These are phyloP conservation scores for Drosophila sulfurigaster DNA, from an alignment of 1,140 invertebrate species.

Conservation along the genomic window DNA sequence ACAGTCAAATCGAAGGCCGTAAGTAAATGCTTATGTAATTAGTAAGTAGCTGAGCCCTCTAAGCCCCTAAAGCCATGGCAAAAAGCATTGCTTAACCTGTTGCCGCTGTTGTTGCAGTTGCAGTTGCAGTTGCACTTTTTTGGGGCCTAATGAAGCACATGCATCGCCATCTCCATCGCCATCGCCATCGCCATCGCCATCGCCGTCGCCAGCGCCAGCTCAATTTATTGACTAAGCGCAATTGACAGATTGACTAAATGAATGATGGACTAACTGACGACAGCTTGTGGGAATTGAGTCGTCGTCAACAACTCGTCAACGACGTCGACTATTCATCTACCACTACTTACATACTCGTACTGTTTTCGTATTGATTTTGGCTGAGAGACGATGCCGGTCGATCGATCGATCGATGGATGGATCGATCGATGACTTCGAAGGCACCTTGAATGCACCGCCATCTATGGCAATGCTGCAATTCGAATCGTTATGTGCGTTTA, in stretches of 20 bases:
- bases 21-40: slow-evolving; percentile 75
- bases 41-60: slow-evolving; percentile 54
- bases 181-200: slow-evolving; percentile 33
- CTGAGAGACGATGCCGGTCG: slow-evolving; percentile 15
- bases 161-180: slow-evolving; percentile 6
- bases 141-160: slow-evolving; percentile 67
- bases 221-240: slow-evolving; percentile 77
- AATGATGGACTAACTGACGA: slow-evolving; percentile 52
- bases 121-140: slow-evolving; percentile 60
- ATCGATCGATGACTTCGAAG: slow-evolving; percentile 32
- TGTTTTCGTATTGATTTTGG: slow-evolving; percentile 66
- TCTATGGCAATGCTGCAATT: slow-evolving; percentile 61
- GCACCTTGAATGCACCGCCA: slow-evolving; percentile 71
- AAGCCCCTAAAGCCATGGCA: slow-evolving; percentile 35
- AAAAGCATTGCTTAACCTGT: slow-evolving; percentile 61
- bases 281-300: slow-evolving; percentile 75
- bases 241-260: slow-evolving; percentile 74
- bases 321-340: slow-evolving; percentile 28
- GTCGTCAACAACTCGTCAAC: slow-evolving; percentile 27
- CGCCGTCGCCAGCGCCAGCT: slow-evolving; percentile 47
- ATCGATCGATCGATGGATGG: slow-evolving; percentile 8
- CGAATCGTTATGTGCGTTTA: slow-evolving; percentile 60
- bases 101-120: slow-evolving; percentile 29
- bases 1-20: slow-evolving; percentile 66
- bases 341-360: background rate